Evolutionary conservation across 2,888 invertebrate species (phyloP).

Genomic region (Cryptocephalus moraei): DNA sequence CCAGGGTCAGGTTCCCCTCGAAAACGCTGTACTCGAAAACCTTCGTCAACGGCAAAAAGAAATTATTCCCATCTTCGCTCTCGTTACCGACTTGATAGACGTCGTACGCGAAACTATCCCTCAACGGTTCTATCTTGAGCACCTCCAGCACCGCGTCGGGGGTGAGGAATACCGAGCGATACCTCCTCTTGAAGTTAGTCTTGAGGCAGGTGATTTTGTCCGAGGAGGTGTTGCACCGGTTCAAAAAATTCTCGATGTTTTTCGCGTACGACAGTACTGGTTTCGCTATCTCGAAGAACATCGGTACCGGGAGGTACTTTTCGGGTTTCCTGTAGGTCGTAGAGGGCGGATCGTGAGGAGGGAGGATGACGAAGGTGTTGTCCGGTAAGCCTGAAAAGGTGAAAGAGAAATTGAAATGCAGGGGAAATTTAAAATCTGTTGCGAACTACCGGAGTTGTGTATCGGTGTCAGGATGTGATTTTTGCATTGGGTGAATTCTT

Average conservation of each 20-base stretch:
- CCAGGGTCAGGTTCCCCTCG: constrained; percentile 24
- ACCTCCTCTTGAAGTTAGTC: constrained; percentile 12
- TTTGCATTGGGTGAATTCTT: too few species aligned
- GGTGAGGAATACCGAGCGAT: constrained; percentile 4
- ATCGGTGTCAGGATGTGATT: too few species aligned
- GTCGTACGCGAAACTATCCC: constrained; percentile 29
- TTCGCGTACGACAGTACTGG: constrained; percentile 26
- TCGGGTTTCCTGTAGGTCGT: constrained; percentile 16
- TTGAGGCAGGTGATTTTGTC: constrained; percentile 28
- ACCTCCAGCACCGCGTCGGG: constrained; percentile 15
- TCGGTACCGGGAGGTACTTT: constrained; percentile 26
- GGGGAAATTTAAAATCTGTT: too few species aligned
- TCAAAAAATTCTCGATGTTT: constrained; percentile 21
- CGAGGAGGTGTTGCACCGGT: constrained; percentile 26
- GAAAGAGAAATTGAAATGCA: too few species aligned
- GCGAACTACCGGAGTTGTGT: too few species aligned
- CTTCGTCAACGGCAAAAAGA: constrained; percentile 23
- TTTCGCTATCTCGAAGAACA: constrained; percentile 31
- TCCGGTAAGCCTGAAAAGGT: constrained; percentile 28
- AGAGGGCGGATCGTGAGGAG: constrained; percentile 22
- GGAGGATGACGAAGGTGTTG: constrained; percentile 29
- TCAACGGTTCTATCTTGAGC: constrained; percentile 29
- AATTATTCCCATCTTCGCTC: constrained; percentile 13
- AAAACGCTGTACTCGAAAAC: constrained; percentile 30
- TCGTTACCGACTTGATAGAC: constrained; percentile 23